Conservation (phyloP, 2,888 invertebrate species). For the Nudaria mundana region DNA sequence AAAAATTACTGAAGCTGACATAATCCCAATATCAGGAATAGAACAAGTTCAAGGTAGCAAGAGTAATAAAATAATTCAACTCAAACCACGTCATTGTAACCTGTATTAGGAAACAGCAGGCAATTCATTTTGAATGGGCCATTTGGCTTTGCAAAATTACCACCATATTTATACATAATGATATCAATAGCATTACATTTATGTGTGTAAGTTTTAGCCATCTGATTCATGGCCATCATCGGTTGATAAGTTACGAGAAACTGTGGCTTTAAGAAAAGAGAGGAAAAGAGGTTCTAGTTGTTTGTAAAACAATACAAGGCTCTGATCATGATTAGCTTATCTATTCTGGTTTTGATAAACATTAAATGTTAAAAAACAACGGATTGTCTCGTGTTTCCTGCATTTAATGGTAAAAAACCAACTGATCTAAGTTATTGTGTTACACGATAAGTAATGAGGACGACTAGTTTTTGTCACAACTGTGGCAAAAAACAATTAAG, state of each 20-base stretch:
- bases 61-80: constrained; percentile 6
- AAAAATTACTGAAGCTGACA: no score
- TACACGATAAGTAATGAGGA: constrained; percentile 2
- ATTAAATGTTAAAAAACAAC: background rate
- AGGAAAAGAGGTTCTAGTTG: no score
- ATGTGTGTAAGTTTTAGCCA: no score
- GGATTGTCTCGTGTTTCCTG: constrained; percentile 4
- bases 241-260: no score
- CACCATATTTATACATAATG: constrained; percentile 5
- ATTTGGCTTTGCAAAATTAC: constrained; percentile 34
- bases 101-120: constrained; percentile 19
- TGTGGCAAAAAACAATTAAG: background rate
- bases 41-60: constrained; percentile 29
- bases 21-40: no score
- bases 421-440: constrained; percentile 3
- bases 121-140: constrained; percentile 27
- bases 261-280: no score
- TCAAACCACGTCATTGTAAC: constrained; percentile 17
- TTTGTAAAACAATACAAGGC: no score
- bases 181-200: no score
- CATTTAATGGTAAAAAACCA: background rate
- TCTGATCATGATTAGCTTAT: background rate
- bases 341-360: background rate
- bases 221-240: no score
- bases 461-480: background rate